Evolutionary conservation across 1,140 invertebrate species (phyloP).

Genomic region (Neoseiulus cucumeris): DNA sequence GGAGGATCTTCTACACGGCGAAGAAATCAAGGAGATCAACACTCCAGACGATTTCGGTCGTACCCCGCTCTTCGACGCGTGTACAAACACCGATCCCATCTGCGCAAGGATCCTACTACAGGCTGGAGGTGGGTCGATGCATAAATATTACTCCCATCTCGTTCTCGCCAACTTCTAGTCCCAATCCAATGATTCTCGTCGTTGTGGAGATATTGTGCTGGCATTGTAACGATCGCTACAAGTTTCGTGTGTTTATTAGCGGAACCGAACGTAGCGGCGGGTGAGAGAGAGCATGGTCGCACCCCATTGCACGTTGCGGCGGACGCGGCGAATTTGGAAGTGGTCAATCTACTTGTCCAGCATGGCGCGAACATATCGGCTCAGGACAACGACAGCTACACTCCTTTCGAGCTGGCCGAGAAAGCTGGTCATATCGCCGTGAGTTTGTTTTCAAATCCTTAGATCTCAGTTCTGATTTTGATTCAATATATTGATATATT

Average conservation of each 20-base stretch:
- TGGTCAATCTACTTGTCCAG: conserved; percentile 43
- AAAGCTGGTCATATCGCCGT: conserved; percentile 38
- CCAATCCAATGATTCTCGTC: conserved; percentile 12
- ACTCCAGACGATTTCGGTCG: conserved; percentile 52
- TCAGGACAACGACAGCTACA: conserved; percentile 43
- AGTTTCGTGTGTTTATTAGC: conserved; percentile 27
- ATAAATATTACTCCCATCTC: background rate
- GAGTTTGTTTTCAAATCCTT: background rate
- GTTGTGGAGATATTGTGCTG: background rate
- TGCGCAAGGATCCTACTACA: conserved; percentile 50
- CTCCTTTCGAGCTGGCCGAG: conserved; percentile 50
- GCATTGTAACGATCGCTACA: background rate
- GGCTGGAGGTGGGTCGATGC: conserved; percentile 36
- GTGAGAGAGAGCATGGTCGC: conserved; percentile 40
- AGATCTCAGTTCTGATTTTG: no score
- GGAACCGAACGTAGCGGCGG: conserved; percentile 46
- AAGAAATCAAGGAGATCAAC: conserved; percentile 40
- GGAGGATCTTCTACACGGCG: conserved; percentile 53
- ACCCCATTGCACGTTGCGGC: conserved; percentile 58
- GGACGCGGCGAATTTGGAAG: conserved; percentile 51
- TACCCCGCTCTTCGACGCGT: conserved; percentile 62
- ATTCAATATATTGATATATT: no score
- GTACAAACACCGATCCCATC: conserved; percentile 59
- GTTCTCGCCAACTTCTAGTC: conserved; percentile 13
- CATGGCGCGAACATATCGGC: conserved; percentile 43